Base-by-base conservation (phyloP, 2,888 invertebrate genomes). In the Ophion obscuratus region DNA sequence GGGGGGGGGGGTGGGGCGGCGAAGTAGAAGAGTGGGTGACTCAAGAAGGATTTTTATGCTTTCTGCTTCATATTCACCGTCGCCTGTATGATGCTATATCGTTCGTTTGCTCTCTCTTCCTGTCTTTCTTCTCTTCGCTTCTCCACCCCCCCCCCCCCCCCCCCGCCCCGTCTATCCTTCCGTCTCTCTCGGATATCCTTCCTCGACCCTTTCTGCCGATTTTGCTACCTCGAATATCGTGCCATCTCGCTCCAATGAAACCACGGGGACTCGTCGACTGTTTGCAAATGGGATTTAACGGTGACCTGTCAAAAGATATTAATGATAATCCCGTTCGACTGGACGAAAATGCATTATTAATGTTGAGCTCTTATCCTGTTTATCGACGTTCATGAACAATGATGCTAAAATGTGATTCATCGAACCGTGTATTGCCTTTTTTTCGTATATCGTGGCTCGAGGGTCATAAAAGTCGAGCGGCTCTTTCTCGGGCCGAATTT, bases 31-130 rank as follows among this genome's bases (percentile, higher is more conserved):
- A 88, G 83, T 31, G 61, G 81, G 78, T 85, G 84, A 84, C 81
- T 84, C 83, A 84, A 82, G 87, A 88, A 87, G 87, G 82, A 87
- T 84, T 86, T 75, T 75, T 82, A 27, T 74, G 53, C 70, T 68
- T 24, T 77, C 59, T 71, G 14, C 74, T 81, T 82, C 84, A 59
- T 80, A 83, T 73, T 80, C 64, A 78, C 66, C 70, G 67, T 77
- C 79, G 71, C 82, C 75, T 53, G 57, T 57, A 76, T 47, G 44
- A 36, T 47, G 53, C 57, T 68, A 47, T 40, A 31, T 71, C 67
- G 40, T 66, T 24, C n/a, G 27, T 75, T 11, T 67, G 44, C 44
- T 62, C 53, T 62, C 36, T 40, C 27, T 75, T 61, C 81, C 68
- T 57, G 75, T 62, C 64, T 31, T 66, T 67, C 64, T 74, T 75